These are phyloP conservation scores for Pagetopsis macropterus DNA, from an alignment of 2,797 vertebrate species.

Conservation along the genomic window DNA sequence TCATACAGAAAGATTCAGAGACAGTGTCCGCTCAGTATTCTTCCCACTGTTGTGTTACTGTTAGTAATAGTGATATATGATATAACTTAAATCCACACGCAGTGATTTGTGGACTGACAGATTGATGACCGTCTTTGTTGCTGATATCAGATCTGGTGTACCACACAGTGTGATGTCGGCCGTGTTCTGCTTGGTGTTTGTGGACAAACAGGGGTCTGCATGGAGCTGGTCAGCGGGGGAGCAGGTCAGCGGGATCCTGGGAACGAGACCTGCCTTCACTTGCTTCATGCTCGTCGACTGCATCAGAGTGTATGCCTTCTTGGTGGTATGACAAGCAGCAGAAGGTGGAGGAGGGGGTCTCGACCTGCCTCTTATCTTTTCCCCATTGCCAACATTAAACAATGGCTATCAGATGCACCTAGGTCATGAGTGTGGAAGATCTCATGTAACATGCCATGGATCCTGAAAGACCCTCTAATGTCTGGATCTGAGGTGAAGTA, in stretches of 20 bases:
- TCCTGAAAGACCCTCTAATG: neutral
- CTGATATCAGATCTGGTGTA: neutral
- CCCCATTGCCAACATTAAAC: conserved; percentile 8
- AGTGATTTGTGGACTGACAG: neutral
- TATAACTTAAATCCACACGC: neutral
- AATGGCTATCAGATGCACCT: conserved; percentile 10
- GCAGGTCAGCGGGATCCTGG: conserved; percentile 14
- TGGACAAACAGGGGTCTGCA: neutral
- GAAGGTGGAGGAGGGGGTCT: neutral
- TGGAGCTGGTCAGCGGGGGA: too few relatives aligned
- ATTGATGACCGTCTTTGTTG: neutral
- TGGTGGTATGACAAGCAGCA: neutral
- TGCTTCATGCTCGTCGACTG: neutral
- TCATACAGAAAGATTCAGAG: too few relatives aligned
- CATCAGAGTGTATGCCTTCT: neutral
- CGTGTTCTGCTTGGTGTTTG: neutral
- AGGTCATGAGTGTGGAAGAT: neutral
- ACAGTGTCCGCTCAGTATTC: too few relatives aligned
- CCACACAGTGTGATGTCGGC: neutral
- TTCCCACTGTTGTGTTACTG: too few relatives aligned
- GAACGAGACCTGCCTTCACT: neutral
- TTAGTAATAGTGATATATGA: too few relatives aligned
- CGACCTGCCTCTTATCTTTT: conserved; percentile 8
- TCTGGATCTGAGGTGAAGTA: conserved; percentile 4
- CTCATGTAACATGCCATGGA: neutral